Evolutionary conservation across 2,888 invertebrate species (phyloP).

Genomic region (Stenotaenia linearis): DNA sequence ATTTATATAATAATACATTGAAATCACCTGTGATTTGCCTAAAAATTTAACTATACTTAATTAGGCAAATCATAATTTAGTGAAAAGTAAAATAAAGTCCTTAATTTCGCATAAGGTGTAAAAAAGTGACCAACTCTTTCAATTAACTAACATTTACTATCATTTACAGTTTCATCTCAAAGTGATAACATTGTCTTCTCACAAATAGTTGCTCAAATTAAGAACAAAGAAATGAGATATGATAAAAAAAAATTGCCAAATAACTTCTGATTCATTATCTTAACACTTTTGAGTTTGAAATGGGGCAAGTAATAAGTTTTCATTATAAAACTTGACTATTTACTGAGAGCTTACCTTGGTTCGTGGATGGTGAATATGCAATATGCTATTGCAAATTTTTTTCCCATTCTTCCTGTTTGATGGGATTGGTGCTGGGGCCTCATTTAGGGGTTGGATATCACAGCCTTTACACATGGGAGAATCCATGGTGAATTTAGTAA

Average conservation of each 20-base stretch:
- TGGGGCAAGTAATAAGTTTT: background rate
- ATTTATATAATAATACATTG: too few relatives aligned
- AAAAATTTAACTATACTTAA: too few relatives aligned
- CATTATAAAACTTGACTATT: background rate
- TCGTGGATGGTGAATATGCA: background rate
- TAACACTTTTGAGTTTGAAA: background rate
- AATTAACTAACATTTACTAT: too few relatives aligned
- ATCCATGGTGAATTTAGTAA: background rate
- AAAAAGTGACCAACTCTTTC: too few relatives aligned
- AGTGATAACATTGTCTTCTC: too few relatives aligned
- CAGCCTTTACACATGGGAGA: background rate
- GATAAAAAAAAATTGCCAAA: background rate
- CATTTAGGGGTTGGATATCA: slow-evolving; percentile 8
- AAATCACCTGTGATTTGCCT: too few relatives aligned
- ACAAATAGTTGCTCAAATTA: background rate
- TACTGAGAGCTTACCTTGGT: background rate
- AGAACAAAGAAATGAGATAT: background rate
- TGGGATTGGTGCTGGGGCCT: slow-evolving; percentile 2
- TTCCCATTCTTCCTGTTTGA: background rate
- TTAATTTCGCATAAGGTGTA: too few relatives aligned
- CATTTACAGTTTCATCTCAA: too few relatives aligned
- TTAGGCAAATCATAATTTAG: too few relatives aligned
- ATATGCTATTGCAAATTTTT: background rate
- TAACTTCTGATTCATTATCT: background rate
- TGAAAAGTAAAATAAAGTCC: too few relatives aligned